Evolutionary conservation across 2,797 vertebrate genomes (phyloP), one percentile per base, ranked within the genome.

Genomic region (Chanos chanos): DNA sequence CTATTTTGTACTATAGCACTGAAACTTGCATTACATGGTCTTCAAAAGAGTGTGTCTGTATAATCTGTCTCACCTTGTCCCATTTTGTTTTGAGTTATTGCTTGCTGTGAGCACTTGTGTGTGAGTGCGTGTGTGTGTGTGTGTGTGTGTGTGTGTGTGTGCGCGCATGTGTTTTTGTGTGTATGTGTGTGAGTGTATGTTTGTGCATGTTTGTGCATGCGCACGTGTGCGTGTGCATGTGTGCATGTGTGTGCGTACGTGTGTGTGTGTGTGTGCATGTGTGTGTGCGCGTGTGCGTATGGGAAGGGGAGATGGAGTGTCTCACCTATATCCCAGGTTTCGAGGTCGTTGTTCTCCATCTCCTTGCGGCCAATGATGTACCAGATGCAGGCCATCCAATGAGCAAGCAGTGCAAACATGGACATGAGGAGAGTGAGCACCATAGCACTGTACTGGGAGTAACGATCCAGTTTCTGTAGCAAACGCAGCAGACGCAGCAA

Each of bases 371-470:
- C 95, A 34, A 97, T 94, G 82, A 95, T 89, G 41, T 95, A 97
- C 95, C 95, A 97, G 83, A 96, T 76, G 53, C 95, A 97, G 53
- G 95, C 94, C 94, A 97, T 92, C 94, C 94, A 97, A 82, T 97
- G 95, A 0, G 94, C 94, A 57, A 97, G 87, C 71, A 97, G 91
- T 0, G 92, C 94, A 1, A 97, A 97, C 85, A 92, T 90, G 3
- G 93, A 95, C 94, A 94, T 97, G 31, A 97, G 92, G 43, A 97
- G 81, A 0, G 94, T 95, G 53, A 98, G 91, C 71, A 96, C 94
- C 93, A 96, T 92, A 3, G 96, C 92, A 0, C 95, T 97, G 91
- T 98, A 97, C 85, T 98, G 96, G 0, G 96, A 99, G 83, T 98
- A 98, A 4, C 95, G 92, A 72, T 99, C 96, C 78, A 99, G 84